Base-by-base conservation (phyloP, 2,113 vertebrate species). In the Colossoma macropomum region DNA sequence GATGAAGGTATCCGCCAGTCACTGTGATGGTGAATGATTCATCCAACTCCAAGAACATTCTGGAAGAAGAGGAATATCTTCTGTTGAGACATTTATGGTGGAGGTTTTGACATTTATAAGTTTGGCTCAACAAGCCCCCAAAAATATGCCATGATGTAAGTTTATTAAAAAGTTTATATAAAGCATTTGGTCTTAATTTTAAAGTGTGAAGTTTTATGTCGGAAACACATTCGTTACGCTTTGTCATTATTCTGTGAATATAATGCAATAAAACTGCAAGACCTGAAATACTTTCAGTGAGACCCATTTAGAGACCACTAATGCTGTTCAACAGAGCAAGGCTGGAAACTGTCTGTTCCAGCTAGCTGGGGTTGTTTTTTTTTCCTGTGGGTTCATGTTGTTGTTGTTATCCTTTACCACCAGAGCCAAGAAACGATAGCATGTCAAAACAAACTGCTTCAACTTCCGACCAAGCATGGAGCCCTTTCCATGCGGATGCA, bases 381-480 rank as follows among this genome's bases (percentile, higher is more conserved):
- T 77, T 28, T 81, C 56, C 50, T 70, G 48, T 32, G 68, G 60
- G 30, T 77, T 82, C 71, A 79, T 85, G 84, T 79, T 92, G 86
- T 89, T 92, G 88, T 91, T 93, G 89, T 92, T 89, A 78, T 92
- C 90, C 84, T 91, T 68, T 89, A 82, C 88, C 89, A 91, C 85
- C 86, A 86, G 85, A 88, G 91, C 88, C 92, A 91, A 91, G 87
- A 89, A 88, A 85, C 89, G 88, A 92, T 92, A 92, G 86, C 79
- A 83, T 91, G 89, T 93, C 82, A 88, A 92, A 93, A 93, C 89
- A 93, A 89, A 82, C 88, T 82, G 11, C 87, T 86, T 83, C 68
- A 80, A 86, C 91, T 91, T 93, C 91, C 87, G 81, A 91, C 79
- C 8, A 50, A 86, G n/a, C 28, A 73, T 79, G 84, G 75, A 83